Percentiles rank a stretch among this genome's conserved stretches.
These are phyloP conservation scores for Delphinus delphis DNA, from an alignment of 2,113 vertebrate species.

Conservation along the genomic window DNA sequence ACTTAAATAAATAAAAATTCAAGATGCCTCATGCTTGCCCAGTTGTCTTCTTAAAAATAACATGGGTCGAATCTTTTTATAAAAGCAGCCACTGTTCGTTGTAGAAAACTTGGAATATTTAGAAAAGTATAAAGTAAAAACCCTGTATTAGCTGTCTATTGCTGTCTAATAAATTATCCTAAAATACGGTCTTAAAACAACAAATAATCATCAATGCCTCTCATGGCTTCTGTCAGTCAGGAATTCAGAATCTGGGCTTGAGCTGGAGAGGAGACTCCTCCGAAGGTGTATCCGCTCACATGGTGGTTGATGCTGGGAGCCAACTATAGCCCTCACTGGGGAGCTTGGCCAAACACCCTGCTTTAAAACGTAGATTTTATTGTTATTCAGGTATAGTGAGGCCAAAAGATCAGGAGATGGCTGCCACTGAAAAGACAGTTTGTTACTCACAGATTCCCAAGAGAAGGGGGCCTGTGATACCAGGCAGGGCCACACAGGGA, in stretches of 20 bases:
- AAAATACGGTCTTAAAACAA: background rate
- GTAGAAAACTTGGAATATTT: background rate
- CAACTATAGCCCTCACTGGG: accelerated
- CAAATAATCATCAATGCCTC: accelerated
- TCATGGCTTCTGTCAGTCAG: background rate
- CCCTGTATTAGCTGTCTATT: background rate
- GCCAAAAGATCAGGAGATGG: background rate
- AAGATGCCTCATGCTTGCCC: conserved; percentile 71
- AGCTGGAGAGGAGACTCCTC: too few species aligned
- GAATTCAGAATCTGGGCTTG: background rate
- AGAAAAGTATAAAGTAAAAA: background rate
- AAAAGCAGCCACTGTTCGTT: background rate
- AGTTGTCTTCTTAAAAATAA: background rate
- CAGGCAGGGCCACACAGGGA: background rate
- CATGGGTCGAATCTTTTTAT: background rate
- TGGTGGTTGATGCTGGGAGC: background rate
- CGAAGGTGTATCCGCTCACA: background rate
- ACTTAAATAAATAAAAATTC: conserved; percentile 77
- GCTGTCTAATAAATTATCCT: background rate
- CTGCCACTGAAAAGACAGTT: background rate
- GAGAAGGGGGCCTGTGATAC: too few species aligned
- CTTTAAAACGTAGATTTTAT: background rate
- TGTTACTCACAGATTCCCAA: background rate
- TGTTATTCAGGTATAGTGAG: background rate
- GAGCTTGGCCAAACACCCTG: background rate